Base-by-base conservation (phyloP, 2,888 invertebrate genomes). In the Hyppa rectilinea region DNA sequence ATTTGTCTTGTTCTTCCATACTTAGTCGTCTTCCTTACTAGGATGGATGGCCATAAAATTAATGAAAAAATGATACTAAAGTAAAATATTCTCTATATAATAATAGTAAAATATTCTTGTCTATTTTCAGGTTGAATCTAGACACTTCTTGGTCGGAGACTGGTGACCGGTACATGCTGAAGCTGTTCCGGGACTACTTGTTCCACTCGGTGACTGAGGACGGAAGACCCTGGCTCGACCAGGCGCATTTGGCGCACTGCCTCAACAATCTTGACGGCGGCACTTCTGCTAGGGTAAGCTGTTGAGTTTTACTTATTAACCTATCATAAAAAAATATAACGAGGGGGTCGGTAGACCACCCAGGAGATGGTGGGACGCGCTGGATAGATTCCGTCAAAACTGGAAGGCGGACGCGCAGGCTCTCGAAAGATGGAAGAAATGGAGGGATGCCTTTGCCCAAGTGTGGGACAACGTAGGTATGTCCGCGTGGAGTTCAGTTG, bases 141-240 rank as follows among this genome's bases (percentile, higher is more conserved):
- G 99, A 99, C 93, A 97, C 98, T 17, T 97, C 98, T 20, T 99
- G 99, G 99, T 98, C 99, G 45, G 99, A 99, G 95, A 99, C 99
- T 31, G 99, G 99, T 29, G 99, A 99, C 95, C 97, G 99, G 65
- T 99, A 99, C 95, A 98, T 99, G 98, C 96, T 99, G 94, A 99
- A 99, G 96, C 96, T 99, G 91, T 99, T 99, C 96, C 97, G 99
- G 77, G 99, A 99, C 96, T 99, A 99, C 92, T 96, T 99, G 88
- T 99, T 99, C 96, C 99, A 99, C 96, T 98, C 99, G 92, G 98
- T 99, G 79, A 97, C 98, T 23, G 97, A 98, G 76, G 99, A 99
- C 88, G 99, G 99, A 10, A 97, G 98, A 81, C 99, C 99, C 1
- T 99, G 99, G 99, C 93, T 99, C 75, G 99, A 99, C 96, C 97